Evolutionary conservation across 2,113 vertebrate genomes (phyloP), one percentile per base, ranked within the genome.

Genomic region (Catharus bicknelli): DNA sequence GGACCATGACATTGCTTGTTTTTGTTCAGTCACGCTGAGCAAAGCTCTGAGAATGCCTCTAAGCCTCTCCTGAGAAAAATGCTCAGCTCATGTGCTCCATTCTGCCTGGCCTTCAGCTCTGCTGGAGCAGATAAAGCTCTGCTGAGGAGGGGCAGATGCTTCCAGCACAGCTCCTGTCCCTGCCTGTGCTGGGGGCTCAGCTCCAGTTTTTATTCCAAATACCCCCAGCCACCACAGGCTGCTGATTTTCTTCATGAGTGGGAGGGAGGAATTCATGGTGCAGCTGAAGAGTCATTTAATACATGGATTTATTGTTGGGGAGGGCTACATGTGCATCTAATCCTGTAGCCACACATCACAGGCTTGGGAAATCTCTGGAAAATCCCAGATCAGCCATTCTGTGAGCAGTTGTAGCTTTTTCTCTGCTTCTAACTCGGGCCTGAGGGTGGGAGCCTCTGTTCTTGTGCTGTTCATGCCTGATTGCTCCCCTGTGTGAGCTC

Each of bases 1-100:
- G 32, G 88, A 95, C 67, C 88, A 58, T 88, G 93, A 91, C 88
- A 83, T 87, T 57, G 91, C 92, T 91, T 95, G 93, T 86, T 96
- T 94, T 90, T 83, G 90, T 93, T 91, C 95, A 86, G 79, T 90
- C 92, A 83, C 21, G 78, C 92, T 93, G 92, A 91, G 93, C 80
- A 66, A 55, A 89, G 91, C 4, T 85, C 7, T 4, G 75, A 89
- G 82, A 90, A 79, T 34, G 79, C 64, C 57, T 53, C 36, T 32
- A 4, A 89, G 79, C 86, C 54, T 83, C 91, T 94, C 90, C 92
- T 55, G 93, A 91, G 92, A 66, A 43, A 83, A 94, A 42, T 10
- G 36, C 67, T 85, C 45, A 34, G 85, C 81, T 89, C 67, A 2
- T 76, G 70, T 73, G 67, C 85, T 94, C 59, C 23, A 1, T 32